Percentiles rank a stretch among this genome's conserved stretches.
These are phyloP conservation scores for Campoplex capitator DNA, from an alignment of 2,888 invertebrate genomes.

Conservation along the genomic window DNA sequence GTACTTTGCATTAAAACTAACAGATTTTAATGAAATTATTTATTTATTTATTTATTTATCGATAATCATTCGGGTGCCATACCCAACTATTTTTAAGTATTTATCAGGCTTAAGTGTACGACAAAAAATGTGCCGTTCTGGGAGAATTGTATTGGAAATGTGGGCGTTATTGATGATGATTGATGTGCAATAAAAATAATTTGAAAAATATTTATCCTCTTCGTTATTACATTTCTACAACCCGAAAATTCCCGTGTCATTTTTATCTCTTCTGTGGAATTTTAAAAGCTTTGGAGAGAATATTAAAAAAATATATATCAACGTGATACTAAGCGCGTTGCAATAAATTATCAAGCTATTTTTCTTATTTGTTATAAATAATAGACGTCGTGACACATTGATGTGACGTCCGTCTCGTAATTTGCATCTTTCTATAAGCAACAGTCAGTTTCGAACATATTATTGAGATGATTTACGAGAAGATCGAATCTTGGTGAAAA, in stretches of 20 bases:
- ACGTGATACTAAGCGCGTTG: background rate
- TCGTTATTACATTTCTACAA: background rate
- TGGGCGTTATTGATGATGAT: constrained; percentile 52
- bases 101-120: constrained; percentile 38
- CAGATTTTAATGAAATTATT: constrained; percentile 61
- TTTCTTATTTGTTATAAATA: background rate
- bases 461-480: constrained; percentile 23
- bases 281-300: background rate
- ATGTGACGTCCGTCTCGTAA: background rate
- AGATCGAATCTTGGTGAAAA: constrained; percentile 13
- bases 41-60: constrained; percentile 71
- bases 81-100: constrained; percentile 74
- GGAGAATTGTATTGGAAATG: constrained; percentile 48
- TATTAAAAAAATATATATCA: background rate
- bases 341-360: background rate
- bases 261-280: background rate
- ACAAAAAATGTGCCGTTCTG: constrained; percentile 42
- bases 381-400: background rate
- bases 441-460: background rate
- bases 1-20: constrained; percentile 47
- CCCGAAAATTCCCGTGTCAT: background rate
- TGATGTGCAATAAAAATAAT: constrained; percentile 65
- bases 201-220: constrained; percentile 40
- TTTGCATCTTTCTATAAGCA: constrained; percentile 4
- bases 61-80: constrained; percentile 80